Evolutionary conservation across 2,888 invertebrate genomes (phyloP), one percentile per base, ranked within the genome.

Genomic region (Ypsolopha scabrella): DNA sequence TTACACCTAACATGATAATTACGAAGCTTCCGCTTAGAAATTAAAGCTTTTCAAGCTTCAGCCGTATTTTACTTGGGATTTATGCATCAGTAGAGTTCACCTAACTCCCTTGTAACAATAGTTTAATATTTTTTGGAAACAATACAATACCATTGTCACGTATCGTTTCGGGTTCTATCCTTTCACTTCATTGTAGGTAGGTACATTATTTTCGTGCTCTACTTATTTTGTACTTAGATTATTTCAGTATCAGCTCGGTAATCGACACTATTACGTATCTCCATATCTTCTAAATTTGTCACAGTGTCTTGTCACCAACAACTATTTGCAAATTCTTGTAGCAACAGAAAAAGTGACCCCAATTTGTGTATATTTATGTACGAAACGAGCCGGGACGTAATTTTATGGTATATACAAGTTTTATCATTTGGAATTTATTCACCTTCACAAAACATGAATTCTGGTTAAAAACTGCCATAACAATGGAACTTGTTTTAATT

Each of bases 171-270:
- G 53, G 72, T 76, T 62, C 71, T 70, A 78, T 76, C 85, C 85
- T 86, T 86, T 86, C 85, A 86, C 85, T 85, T 86, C 74, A 77
- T 75, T 51, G 46, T 53, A 75, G n/a, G 76, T 77, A 49, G 9
- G 72, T 76, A 75, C 74, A 75, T 66, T 76, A 76, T 75, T 80
- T 81, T 80, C 76, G 80, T 86, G 85, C 82, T 86, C 85, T 78
- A 86, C 85, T 83, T 86, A 81, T 62, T 75, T 61, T 55, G 55
- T 63, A 67, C 65, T 73, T 14, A 48, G 39, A 39, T 35, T 65
- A 51, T 51, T 55, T 55, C 60, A 64, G 63, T 70, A 63, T 63
- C 63, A 54, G 57, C 53, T 55, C 54, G 50, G 47, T 55, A 55
- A 56, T 62, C 57, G 55, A 56, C 45, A 45, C 14, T 24, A n/a